Base-by-base conservation (phyloP, 1,140 invertebrate species). In the Drosophila mayri region DNA sequence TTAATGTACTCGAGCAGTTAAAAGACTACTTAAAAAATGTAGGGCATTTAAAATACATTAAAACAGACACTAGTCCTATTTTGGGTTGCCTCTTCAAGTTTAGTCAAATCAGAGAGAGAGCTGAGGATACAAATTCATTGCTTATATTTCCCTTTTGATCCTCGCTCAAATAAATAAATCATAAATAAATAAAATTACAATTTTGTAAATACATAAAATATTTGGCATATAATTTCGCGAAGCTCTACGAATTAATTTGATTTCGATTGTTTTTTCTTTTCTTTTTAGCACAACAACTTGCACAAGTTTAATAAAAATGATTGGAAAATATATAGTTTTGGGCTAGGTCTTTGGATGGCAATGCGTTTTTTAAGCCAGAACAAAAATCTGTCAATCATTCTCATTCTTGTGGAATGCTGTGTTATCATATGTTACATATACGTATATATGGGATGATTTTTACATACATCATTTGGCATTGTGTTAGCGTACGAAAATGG, bases 201-300 rank as follows among this genome's bases (percentile, higher is more conserved):
- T 70, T 87, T 88, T 83, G 79, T 88, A 88, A 87, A 80, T 86
- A 67, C 67, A 84, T 83, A 84, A 88, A 71, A 83, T 87, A 88
- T 87, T 87, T 87, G 83, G 83, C 83, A 88, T 88, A 67, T 74
- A 77, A 87, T 88, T 88, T 87, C 72, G 76, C 40, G 80, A 83
- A 88, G 83, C 84, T 88, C 76, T 84, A 84, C 66, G 58, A 73
- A 76, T 88, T 73, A 49, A 20, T 28, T 63, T 59, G 59, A 58
- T 10, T 68, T 64, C 58, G 75, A 52, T 70, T 52, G 38, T 46
- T 65, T 22, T 41, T 7, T 10, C 1, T 22, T 7, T 20, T 44
- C 20, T 20, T 43, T 80, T 85, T 74, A 66, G 64, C 54, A 70
- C 75, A 77, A 77, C 55, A 76, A 50, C 50, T 78, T 78, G 37